Base-by-base conservation (phyloP, 2,888 invertebrate genomes). In the Alsophila aescularia region DNA sequence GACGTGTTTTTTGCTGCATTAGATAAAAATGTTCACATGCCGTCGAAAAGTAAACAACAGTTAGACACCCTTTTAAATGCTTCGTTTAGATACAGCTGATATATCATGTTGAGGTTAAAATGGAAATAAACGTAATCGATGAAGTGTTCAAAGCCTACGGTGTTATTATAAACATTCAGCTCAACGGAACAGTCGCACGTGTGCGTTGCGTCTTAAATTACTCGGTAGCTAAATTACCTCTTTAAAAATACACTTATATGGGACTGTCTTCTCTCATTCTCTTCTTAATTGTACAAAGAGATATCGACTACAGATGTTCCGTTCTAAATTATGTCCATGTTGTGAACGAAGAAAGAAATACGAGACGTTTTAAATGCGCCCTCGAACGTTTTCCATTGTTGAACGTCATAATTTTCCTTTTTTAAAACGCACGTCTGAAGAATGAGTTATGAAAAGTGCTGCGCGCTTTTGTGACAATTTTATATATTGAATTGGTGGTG, bases 291-390 rank as follows among this genome's bases (percentile, higher is more conserved):
- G 89, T 83, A 79, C 78, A 76, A 79, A 84, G 82, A 87, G 89
- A 87, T 85, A 90, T 88, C 73, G 85, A 74, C 81, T 89, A 83
- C 91, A 91, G 87, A 91, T 91, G 91, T 87, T 87, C 66, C 65
- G 75, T 67, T 70, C 75, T 86, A 81, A 89, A 78, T 87, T 87
- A 87, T 83, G 77, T 73, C 64, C 72, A 65, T 80, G 80, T 81
- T 81, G 75, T 81, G 82, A 76, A 76, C 75, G 86, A 69, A 69
- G 87, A 87, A 71, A 82, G 90, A 90, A 83, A 83, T 90, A 89
- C 77, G 87, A 83, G 78, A 78, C 76, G 71, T 77, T 81, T 85
- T 81, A 79, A 82, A 82, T 52, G 60, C 66, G 69, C 69, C 67
- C 72, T 77, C 75, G 72, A 78, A 70, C 74, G 52, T 52, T 58